A percentile compares a stretch with the other conserved stretches of the same genome.
Conservation (phyloP, 2,888 invertebrate genomes). For the Caenorhabditis auriculariae region DNA sequence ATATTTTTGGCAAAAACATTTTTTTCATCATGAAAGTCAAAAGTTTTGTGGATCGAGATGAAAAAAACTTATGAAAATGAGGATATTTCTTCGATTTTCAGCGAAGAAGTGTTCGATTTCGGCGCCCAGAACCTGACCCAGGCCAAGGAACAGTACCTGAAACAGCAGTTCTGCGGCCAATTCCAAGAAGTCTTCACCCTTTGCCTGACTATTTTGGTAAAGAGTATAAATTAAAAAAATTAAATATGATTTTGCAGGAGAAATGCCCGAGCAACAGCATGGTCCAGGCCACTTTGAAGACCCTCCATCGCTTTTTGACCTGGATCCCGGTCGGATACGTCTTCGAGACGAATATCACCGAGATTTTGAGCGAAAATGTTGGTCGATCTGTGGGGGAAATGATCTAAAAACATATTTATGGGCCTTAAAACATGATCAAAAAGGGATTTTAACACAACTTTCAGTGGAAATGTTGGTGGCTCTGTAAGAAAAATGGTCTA, state of each 20-base stretch:
- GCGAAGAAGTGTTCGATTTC: constrained; percentile 99
- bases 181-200: constrained; percentile 97
- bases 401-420: too few species aligned
- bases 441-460: too few species aligned
- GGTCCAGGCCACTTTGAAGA: constrained; percentile 92
- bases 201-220: constrained; percentile 88
- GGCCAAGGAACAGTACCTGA: constrained; percentile 96
- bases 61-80: constrained; percentile 1
- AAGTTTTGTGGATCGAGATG: too few species aligned
- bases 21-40: too few species aligned
- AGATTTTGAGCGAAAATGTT: constrained; percentile 80
- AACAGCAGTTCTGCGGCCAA: constrained; percentile 98
- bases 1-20: constrained; percentile 5
- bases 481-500: too few species aligned
- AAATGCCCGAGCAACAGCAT: constrained; percentile 95
- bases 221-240: too few species aligned
- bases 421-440: too few species aligned
- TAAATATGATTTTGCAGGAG: constrained; percentile 69
- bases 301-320: constrained; percentile 90
- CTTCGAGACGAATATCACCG: constrained; percentile 95
- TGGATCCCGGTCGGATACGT: constrained; percentile 99
- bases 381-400: not conserved
- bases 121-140: constrained; percentile 97
- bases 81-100: constrained; percentile 42
- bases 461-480: too few species aligned